These are phyloP conservation scores for Smithornis capensis DNA, from an alignment of 2,113 vertebrate species.

Conservation along the genomic window DNA sequence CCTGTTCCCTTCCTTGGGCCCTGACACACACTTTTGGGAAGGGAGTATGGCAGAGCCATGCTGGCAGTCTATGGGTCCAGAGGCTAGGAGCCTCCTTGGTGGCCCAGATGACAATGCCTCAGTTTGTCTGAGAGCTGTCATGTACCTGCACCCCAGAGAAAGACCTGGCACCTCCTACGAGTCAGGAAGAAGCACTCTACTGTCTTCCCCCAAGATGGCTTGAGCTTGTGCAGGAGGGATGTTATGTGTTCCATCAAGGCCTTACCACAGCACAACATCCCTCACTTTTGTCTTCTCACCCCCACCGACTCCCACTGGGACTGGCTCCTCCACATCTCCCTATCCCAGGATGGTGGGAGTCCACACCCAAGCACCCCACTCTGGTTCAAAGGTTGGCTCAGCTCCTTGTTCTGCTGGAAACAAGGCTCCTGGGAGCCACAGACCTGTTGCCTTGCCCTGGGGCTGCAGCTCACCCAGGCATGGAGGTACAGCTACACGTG, in stretches of 20 bases:
- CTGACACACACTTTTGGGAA: neutral
- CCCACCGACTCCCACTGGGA: neutral
- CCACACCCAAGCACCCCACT: too few relatives aligned
- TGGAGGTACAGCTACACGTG: accelerated
- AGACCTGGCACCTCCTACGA: accelerated
- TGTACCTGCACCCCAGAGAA: neutral
- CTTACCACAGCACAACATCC: neutral
- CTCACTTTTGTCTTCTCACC: neutral
- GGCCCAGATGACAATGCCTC: neutral
- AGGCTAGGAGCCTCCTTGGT: neutral
- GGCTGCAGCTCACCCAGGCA: neutral
- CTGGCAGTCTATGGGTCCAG: neutral
- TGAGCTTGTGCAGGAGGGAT: accelerated
- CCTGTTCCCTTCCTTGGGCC: neutral
- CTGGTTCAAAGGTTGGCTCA: neutral
- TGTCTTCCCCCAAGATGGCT: neutral
- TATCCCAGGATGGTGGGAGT: neutral
- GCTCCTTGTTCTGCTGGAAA: neutral
- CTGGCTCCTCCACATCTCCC: accelerated
- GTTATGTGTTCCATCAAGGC: neutral
- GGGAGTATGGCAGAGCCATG: neutral
- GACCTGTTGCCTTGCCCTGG: neutral
- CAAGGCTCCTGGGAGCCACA: neutral
- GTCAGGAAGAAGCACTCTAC: neutral
- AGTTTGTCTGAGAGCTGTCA: neutral